A percentile compares a stretch with the other conserved stretches of the same genome.
These are phyloP conservation scores for Loxodonta africana DNA, from an alignment of 2,113 vertebrate genomes.

Conservation along the genomic window DNA sequence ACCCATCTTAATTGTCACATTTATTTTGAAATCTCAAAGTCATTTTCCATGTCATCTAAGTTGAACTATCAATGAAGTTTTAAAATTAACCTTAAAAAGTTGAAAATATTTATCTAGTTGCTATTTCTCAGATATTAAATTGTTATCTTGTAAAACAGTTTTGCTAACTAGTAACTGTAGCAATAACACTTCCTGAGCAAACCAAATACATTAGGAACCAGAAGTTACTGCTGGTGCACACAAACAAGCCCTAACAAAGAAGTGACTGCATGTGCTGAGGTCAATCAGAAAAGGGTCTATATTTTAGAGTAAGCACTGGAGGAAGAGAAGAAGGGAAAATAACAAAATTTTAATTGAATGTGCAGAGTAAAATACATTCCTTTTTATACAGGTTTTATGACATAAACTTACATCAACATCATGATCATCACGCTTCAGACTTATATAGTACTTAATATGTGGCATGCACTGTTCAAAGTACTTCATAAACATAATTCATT, in stretches of 20 bases:
- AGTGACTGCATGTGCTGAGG: neutral
- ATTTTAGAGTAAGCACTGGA: neutral
- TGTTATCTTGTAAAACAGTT: neutral
- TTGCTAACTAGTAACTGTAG: neutral
- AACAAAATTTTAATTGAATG: neutral
- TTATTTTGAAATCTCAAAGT: constrained; percentile 30
- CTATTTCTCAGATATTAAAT: constrained; percentile 8
- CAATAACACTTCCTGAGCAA: constrained; percentile 46
- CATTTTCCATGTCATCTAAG: neutral
- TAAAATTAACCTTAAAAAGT: neutral
- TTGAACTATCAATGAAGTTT: neutral
- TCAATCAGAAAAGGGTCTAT: neutral
- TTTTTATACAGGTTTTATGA: neutral
- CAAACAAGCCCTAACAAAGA: neutral
- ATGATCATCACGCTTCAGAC: neutral
- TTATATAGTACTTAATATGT: neutral
- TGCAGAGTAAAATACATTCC: neutral
- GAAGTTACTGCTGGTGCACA: neutral
- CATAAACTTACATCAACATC: neutral
- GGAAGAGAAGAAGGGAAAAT: neutral
- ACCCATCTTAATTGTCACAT: neutral
- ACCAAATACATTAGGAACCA: neutral
- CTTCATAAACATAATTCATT: neutral
- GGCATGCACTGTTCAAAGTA: neutral
- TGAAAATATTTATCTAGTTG: neutral